phyloP scores from a whole-genome alignment of 2,113 vertebrate species.

The Pterophyllum scalare region DNA sequence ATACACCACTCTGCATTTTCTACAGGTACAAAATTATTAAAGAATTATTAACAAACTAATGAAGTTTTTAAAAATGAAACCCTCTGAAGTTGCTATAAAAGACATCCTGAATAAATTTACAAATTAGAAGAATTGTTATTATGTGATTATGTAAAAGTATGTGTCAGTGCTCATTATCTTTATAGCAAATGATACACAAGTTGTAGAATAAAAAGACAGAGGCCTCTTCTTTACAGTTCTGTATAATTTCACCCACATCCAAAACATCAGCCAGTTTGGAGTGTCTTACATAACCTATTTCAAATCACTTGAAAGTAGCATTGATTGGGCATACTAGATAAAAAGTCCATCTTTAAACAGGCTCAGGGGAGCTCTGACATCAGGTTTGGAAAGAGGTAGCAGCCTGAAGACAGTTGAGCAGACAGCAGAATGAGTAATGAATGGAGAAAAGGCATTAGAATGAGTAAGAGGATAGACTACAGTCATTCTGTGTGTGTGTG shows the following conservation, averaged over 20 bases:
- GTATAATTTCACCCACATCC: conserved; percentile 32
- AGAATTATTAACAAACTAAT: background rate
- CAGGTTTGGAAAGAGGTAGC: conserved; percentile 11
- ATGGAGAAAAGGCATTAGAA: conserved; percentile 29
- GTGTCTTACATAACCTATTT: conserved; percentile 29
- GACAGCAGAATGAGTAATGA: conserved; percentile 51
- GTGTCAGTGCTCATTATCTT: conserved; percentile 15
- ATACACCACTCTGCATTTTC: too few relatives aligned
- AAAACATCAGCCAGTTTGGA: conserved; percentile 24
- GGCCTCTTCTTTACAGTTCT: background rate
- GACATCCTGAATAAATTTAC: conserved; percentile 5
- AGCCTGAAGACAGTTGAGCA: conserved; percentile 2
- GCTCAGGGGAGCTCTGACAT: conserved; percentile 35
- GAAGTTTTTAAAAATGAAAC: background rate
- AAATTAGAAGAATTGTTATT: conserved; percentile 11
- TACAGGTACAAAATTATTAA: too few relatives aligned
- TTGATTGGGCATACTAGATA: conserved; percentile 57
- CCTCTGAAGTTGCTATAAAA: background rate
- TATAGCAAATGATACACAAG: background rate
- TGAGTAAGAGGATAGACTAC: conserved; percentile 20
- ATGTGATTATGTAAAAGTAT: conserved; percentile 12
- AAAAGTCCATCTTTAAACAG: conserved; percentile 53
- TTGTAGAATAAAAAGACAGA: background rate
- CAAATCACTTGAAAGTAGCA: conserved; percentile 48
- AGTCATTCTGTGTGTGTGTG: background rate